Evolutionary conservation across 2,113 vertebrate species (phyloP), one percentile per base, ranked within the genome.

Genomic region (Platanista minor): DNA sequence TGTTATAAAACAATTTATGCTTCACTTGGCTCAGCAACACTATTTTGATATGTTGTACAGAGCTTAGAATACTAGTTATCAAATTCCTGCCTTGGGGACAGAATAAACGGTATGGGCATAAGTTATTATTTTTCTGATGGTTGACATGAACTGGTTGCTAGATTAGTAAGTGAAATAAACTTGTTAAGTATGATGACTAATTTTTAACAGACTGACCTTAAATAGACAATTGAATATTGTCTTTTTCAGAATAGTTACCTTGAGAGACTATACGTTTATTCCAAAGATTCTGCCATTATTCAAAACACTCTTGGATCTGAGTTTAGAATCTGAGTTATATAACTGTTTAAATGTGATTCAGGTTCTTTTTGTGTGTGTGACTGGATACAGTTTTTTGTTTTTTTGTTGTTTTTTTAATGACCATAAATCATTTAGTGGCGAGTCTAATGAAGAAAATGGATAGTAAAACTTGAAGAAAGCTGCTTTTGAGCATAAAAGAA

Each of bases 401-500:
- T 6, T 52, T 21, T 77, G 15, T 77, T 54, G 18, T 8, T 66
- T 89, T 78, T 46, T 86, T 43, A 80, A 61, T 92, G 12, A 29
- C 27, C 69, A 29, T 54, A 80, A 95, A 91, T 93, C 86, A 93
- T 84, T 80, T 91, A 74, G 15, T 85, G 75, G 80, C 41, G 62
- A 41, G 4, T 74, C 46, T 61, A 86, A 41, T 71, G 74, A 82
- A 64, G 82, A 90, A 92, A 62, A 78, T 29, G 20, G 15, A 15
- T 62, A 61, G n/a, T 84, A 90, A 94, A 90, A 61, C 59, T 94
- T 77, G 72, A 67, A 86, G 61, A 88, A 41, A 71, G 1, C 41
- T 78, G 23, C 41, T 95, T 94, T 90, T 41, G 59, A 6, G 31
- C 72, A 88, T 91, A n/a, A 94, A 94, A 91, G 17, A 77, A 78